These are phyloP conservation scores for Arctia plantaginis DNA, from an alignment of 2,888 invertebrate genomes.

Conservation along the genomic window DNA sequence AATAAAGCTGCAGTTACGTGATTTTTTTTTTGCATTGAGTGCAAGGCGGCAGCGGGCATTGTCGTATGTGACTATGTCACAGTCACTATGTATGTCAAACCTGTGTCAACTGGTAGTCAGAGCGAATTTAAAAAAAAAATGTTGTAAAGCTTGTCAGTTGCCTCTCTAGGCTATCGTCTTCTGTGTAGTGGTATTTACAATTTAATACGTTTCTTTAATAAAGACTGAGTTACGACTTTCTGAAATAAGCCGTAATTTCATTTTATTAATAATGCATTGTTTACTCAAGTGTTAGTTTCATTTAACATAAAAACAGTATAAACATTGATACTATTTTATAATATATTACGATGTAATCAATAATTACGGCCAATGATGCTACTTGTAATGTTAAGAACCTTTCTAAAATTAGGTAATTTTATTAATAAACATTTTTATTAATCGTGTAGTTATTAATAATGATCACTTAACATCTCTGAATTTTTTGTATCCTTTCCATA, in stretches of 20 bases:
- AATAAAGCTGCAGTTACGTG: background rate
- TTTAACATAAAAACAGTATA: constrained; percentile 1
- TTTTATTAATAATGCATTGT: constrained; percentile 12
- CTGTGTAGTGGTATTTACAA: constrained; percentile 29
- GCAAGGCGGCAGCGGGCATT: constrained; percentile 16
- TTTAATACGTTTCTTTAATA: constrained; percentile 17
- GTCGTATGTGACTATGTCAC: background rate
- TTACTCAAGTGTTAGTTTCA: constrained; percentile 5
- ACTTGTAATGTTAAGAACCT: constrained; percentile 18
- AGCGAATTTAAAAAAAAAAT: constrained; percentile 36
- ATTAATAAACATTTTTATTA: constrained; percentile 22
- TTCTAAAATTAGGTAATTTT: constrained; percentile 27
- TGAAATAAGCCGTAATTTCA: constrained; percentile 5
- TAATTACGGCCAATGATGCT: background rate
- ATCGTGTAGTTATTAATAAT: constrained; percentile 27
- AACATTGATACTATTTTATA: background rate
- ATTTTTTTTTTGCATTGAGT: constrained; percentile 26
- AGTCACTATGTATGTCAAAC: no score
- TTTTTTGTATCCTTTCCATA: constrained; percentile 39
- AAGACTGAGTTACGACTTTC: constrained; percentile 6
- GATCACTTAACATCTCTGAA: constrained; percentile 32
- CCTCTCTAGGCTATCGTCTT: constrained; percentile 36
- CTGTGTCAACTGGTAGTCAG: constrained; percentile 12
- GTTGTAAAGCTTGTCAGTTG: constrained; percentile 21
- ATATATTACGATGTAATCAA: constrained; percentile 11